Base-by-base conservation (phyloP, 2,797 vertebrate genomes). In the Threskiornis aethiopicus region DNA sequence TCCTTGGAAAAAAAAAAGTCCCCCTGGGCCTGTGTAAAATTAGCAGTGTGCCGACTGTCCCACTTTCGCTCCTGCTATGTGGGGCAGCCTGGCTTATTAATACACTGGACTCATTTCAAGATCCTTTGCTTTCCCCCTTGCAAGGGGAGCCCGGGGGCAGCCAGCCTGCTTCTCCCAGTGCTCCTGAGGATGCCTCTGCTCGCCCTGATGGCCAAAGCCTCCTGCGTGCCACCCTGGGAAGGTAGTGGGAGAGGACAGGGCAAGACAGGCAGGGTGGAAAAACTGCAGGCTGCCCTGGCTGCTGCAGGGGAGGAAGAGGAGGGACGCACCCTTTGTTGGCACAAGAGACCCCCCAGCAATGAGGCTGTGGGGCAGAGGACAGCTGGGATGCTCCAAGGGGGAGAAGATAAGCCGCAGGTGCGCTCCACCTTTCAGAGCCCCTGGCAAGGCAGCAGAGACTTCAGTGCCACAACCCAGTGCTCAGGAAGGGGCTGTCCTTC, bases 51-150 rank as follows among this genome's bases (percentile, higher is more conserved):
- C 93, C 67, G 77, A 41, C 77, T 97, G 97, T 95, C 94, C 96
- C 97, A 97, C 93, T 97, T 97, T 96, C 1, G 0, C 65, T 95
- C 33, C 47, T 2, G 78, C 47, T 96, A 96, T 95, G 72, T 97
- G 96, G 96, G 94, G 81, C 97, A 97, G 87, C 81, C 57, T 42
- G 78, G 47, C 96, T 94, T 90, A 90, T 91, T 89, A 95, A 96
- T 85, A 94, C 59, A 5, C 80, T 13, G 77, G 62, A 35, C 91
- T 95, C 17, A 10, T 90, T 95, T 88, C 52, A 6, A 62, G 47
- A 84, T 51, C 59, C 55, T 83, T 70, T 66, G 73, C 91, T 72
- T 44, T 73, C 29, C 77, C 51, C 64, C 51, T 90, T 26, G 51
- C 59, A 90, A 39, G 41, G 54, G 61, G 69, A 95, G 67, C 41